A percentile compares a stretch with the other conserved stretches of the same genome.
These are phyloP conservation scores for Apteryx mantelli DNA, from an alignment of 2,113 vertebrate genomes.

Conservation along the genomic window DNA sequence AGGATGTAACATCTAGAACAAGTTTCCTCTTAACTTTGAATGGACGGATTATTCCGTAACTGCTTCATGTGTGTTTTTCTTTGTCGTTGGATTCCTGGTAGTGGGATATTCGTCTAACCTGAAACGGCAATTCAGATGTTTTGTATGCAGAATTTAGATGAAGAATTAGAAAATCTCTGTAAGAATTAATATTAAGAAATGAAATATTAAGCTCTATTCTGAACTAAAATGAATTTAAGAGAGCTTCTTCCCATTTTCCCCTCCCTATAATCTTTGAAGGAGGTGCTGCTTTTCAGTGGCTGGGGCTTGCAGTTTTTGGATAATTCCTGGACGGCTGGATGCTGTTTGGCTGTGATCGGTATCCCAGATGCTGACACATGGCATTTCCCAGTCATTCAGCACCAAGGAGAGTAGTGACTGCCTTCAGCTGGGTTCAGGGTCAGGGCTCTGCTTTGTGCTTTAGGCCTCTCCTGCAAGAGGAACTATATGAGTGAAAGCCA, in stretches of 20 bases:
- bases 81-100: background rate
- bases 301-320: background rate
- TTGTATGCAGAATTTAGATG: background rate
- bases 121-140: background rate
- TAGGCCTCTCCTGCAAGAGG: background rate
- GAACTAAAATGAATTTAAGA: background rate
- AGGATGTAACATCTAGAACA: background rate
- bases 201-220: background rate
- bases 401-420: conserved; percentile 39
- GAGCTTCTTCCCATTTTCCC: background rate
- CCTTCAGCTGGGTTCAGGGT: conserved; percentile 38
- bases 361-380: background rate
- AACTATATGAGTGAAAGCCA: background rate
- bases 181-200: background rate
- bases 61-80: background rate
- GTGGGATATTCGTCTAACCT: background rate
- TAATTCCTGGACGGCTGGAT: background rate
- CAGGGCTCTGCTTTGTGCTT: background rate
- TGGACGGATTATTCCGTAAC: background rate
- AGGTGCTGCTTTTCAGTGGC: background rate
- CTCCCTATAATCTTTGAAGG: background rate
- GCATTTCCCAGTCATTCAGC: background rate
- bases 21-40: background rate
- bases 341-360: background rate
- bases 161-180: background rate